Evolutionary conservation across 53 echinoderm and acorn worm genomes (phyloP), one percentile per base, ranked within the genome.

Genomic region (Pentamera pediparva): DNA sequence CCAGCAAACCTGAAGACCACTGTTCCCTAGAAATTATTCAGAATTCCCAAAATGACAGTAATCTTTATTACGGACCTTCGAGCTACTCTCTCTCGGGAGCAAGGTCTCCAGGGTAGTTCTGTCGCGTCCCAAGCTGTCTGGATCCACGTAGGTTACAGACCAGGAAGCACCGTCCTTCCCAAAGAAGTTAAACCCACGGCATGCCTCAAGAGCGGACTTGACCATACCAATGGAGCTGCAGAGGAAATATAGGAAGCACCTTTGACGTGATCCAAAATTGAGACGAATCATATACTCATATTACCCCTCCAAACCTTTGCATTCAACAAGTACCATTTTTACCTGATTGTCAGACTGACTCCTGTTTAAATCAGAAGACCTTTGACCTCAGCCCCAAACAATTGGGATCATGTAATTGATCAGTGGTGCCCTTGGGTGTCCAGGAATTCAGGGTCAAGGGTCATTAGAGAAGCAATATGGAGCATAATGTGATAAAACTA

Each of bases 211-310:
- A 0, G 98, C 98, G 59, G 98, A 91, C 39, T 89, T 91, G 25
- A 91, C 98, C 98, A 98, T 83, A 3, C 98, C 98, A 53, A 98
- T 92, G 50, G 98, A 91, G 31, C 98, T 98, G 84, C 10, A 18
- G 13, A 52, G 13, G 38, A 34, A 32, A 24, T 19, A 49, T 24
- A 65, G 4, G n/a, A 28, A 45, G n/a, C 12, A 45, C n/a, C 13
- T 12, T 45, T 45, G 47, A 1, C n/a, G n/a, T 45, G 12, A 45
- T 45, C 13, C 0, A 45, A 45, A 45, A n/a, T n/a, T n/a, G n/a
- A n/a, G n/a, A n/a, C n/a, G n/a, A n/a, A 45, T 45, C 45, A 45
- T 45, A 12, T 45, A 45, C 45, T 45, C 10, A 45, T 45, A 45
- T 17, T 45, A 45, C 45, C 17, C 10, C 10, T 45, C 10, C 10